phyloP scores from a whole-genome alignment of 2,113 vertebrate genomes.

The Coracopsis vasa region DNA sequence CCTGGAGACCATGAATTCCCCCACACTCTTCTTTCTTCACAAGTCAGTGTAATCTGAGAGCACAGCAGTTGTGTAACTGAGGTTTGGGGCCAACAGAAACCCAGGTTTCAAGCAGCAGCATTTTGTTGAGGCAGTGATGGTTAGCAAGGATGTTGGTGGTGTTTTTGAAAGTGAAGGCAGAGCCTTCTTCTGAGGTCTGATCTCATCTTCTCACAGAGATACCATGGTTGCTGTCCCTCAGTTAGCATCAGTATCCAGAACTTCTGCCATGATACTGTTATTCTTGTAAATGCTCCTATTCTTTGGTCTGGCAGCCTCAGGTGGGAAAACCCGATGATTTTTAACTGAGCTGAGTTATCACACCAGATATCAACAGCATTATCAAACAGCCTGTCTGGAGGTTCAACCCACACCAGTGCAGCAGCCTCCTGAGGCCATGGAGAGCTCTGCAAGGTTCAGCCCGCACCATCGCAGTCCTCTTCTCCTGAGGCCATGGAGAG shows the following conservation, averaged over 20 bases:
- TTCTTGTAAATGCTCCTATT: not conserved
- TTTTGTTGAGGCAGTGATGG: fast-evolving
- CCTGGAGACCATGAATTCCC: not conserved
- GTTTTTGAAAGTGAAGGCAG: not conserved
- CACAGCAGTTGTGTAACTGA: fast-evolving
- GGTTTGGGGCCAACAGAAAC: not conserved
- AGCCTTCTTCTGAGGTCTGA: not conserved
- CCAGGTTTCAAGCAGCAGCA: fast-evolving
- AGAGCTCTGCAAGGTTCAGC: not conserved
- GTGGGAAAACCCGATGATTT: not conserved
- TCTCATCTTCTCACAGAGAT: no score
- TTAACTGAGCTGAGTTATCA: not conserved
- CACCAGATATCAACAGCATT: not conserved
- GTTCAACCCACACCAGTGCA: no score
- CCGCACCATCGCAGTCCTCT: not conserved
- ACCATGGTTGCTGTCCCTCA: not conserved
- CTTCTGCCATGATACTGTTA: not conserved
- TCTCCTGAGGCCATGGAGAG: not conserved
- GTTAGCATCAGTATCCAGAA: not conserved
- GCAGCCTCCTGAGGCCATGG: not conserved
- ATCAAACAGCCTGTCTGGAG: not conserved
- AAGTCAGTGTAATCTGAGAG: not conserved
- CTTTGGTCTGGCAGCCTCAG: not conserved
- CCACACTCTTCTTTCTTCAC: not conserved
- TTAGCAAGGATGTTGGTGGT: not conserved